Evolutionary conservation across 2,113 vertebrate genomes (phyloP), one percentile per base, ranked within the genome.

Genomic region (Phylloscopus trochilus): DNA sequence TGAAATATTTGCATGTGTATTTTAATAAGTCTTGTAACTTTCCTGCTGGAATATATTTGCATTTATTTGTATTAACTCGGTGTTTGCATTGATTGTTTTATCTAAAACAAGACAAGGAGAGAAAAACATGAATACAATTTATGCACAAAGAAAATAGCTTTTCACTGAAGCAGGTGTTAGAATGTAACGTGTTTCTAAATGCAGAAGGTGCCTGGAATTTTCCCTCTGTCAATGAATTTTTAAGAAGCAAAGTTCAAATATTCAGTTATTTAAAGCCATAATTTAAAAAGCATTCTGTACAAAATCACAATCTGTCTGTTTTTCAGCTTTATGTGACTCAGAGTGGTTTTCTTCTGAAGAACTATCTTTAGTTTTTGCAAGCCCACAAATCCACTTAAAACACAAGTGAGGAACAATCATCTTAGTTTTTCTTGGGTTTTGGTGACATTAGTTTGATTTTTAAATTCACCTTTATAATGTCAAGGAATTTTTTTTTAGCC

Each of bases 51-150:
- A 94, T 77, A 92, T 74, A 96, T 95, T 97, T 97, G 43, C 83
- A 95, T 97, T 94, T 85, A 86, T 96, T 97, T 97, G 53, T 95
- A 87, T 96, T 96, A 97, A 89, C 55, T 96, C 62, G 69, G 21
- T 85, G 84, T 93, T 97, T 96, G 90, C 92, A 83, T 20, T 93
- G 79, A 84, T 83, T 78, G 58, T 82, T 97, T 86, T 77, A 95
- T 95, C 95, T 89, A 87, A 95, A 96, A 75, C 60, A 90, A 93
- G 88, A 60, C 76, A 63, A 92, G 87, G 72, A 53, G 83, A 90
- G 43, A 82, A 60, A 87, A 96, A 93, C 82, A 95, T 9, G 35
- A 66, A 26, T 72, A 70, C 76, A 93, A 94, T 92, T 94, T 95
- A 89, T 60, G 93, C 78, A 94, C 35, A 93, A 94, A 74, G 52